phyloP scores from a whole-genome alignment of 2,113 vertebrate species.

The Platichthys flesus region DNA sequence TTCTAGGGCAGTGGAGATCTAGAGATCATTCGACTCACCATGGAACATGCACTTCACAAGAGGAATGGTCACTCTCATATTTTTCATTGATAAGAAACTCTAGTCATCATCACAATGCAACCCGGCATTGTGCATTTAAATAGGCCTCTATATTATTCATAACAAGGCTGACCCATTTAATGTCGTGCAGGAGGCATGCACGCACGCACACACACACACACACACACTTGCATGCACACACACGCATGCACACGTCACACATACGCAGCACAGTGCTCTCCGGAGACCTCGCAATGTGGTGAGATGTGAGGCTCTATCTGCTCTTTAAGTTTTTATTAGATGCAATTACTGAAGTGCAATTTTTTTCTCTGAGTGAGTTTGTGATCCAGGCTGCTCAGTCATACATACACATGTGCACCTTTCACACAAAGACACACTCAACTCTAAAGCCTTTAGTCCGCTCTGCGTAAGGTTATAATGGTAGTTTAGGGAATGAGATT shows the following conservation, averaged over 20 bases:
- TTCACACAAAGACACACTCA: constrained; percentile 9
- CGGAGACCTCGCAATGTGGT: constrained; percentile 24
- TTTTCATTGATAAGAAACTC: constrained; percentile 20
- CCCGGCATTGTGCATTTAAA: constrained; percentile 35
- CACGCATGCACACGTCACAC: constrained; percentile 6
- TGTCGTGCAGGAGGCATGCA: constrained; percentile 43
- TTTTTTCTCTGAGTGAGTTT: background rate
- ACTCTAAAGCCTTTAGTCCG: constrained; percentile 26
- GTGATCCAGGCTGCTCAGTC: background rate
- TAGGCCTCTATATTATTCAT: constrained; percentile 55
- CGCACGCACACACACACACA: background rate
- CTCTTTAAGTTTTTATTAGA: constrained; percentile 41
- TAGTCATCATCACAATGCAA: constrained; percentile 22
- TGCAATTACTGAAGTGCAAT: constrained; percentile 26
- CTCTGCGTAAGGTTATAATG: constrained; percentile 39
- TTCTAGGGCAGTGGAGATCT: background rate
- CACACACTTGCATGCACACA: constrained; percentile 6
- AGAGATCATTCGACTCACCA: too few relatives aligned
- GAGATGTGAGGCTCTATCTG: constrained; percentile 29
- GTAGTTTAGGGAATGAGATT: constrained; percentile 28
- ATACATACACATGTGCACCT: background rate
- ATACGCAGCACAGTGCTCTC: constrained; percentile 7
- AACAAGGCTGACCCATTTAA: constrained; percentile 65
- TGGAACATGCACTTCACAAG: too few relatives aligned
- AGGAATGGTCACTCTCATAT: background rate